These are phyloP conservation scores for Leptoteleia sp. DNA, from an alignment of 1,140 invertebrate genomes.

Conservation along the genomic window DNA sequence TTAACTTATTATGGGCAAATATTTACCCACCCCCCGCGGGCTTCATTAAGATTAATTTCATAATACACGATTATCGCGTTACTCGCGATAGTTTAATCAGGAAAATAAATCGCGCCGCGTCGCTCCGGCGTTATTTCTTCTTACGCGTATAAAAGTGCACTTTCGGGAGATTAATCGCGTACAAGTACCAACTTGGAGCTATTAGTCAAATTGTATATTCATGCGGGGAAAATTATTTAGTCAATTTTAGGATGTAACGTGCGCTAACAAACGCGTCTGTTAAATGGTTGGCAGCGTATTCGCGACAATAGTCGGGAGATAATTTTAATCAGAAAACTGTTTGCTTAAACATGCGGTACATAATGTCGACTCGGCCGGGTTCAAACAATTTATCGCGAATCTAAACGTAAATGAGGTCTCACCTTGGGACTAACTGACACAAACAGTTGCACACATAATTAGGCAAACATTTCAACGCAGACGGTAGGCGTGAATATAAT, in stretches of 20 bases:
- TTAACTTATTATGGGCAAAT: too few species aligned
- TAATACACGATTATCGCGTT: too few species aligned
- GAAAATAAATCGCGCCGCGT: too few species aligned
- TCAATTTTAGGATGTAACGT: constrained; percentile 10
- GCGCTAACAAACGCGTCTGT: constrained; percentile 15
- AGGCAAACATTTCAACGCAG: constrained; percentile 40
- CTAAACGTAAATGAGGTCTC: constrained; percentile 50
- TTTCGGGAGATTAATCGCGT: too few species aligned
- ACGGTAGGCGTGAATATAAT: too few species aligned
- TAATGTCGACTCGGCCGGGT: constrained; percentile 29
- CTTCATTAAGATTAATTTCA: too few species aligned
- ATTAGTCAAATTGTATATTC: constrained; percentile 9
- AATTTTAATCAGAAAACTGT: constrained; percentile 42
- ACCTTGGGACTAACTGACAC: constrained; percentile 53
- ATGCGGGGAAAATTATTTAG: constrained; percentile 12
- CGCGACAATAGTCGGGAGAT: constrained; percentile 18
- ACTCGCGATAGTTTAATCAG: too few species aligned
- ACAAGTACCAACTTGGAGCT: background rate
- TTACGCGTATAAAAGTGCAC: too few species aligned
- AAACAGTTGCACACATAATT: constrained; percentile 55
- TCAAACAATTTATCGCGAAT: constrained; percentile 52
- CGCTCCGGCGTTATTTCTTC: too few species aligned
- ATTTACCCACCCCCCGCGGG: too few species aligned
- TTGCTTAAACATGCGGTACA: constrained; percentile 23
- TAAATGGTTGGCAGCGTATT: constrained; percentile 30